phyloP scores from a whole-genome alignment of 2,113 vertebrate species.

The Dicentrarchus labrax region DNA sequence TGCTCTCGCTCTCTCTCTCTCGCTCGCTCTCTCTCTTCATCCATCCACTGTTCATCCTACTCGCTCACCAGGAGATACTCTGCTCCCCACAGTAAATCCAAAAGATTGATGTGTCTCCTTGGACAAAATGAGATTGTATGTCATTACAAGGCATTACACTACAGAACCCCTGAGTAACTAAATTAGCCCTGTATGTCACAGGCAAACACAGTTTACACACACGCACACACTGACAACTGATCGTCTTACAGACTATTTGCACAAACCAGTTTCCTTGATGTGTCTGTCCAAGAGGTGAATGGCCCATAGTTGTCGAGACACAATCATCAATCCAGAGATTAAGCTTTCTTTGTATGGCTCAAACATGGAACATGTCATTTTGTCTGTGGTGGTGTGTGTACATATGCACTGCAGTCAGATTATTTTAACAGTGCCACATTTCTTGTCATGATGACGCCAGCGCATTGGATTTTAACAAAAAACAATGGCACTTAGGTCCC shows the following conservation, averaged over 20 bases:
- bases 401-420: background rate
- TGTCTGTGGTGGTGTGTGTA: background rate
- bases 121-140: slow-evolving; percentile 79
- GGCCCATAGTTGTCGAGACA: slow-evolving; percentile 11
- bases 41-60: slow-evolving; percentile 44
- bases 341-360: slow-evolving; percentile 5
- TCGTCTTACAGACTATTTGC: slow-evolving; percentile 43
- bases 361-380: background rate
- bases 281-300: slow-evolving; percentile 33
- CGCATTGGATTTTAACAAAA: background rate
- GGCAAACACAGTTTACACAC: slow-evolving; percentile 44
- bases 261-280: slow-evolving; percentile 29
- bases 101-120: slow-evolving; percentile 82
- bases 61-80: slow-evolving; percentile 68
- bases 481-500: background rate
- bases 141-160: slow-evolving; percentile 79
- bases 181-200: slow-evolving; percentile 74
- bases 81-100: slow-evolving; percentile 77
- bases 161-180: slow-evolving; percentile 77
- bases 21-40: too few relatives aligned
- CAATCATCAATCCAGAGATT: slow-evolving; percentile 5
- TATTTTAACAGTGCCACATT: background rate
- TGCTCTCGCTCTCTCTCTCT: too few relatives aligned
- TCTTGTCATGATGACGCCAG: background rate
- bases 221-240: slow-evolving; percentile 28